Conservation (phyloP, 2,888 invertebrate species). For the Quadroppia sp. region DNA sequence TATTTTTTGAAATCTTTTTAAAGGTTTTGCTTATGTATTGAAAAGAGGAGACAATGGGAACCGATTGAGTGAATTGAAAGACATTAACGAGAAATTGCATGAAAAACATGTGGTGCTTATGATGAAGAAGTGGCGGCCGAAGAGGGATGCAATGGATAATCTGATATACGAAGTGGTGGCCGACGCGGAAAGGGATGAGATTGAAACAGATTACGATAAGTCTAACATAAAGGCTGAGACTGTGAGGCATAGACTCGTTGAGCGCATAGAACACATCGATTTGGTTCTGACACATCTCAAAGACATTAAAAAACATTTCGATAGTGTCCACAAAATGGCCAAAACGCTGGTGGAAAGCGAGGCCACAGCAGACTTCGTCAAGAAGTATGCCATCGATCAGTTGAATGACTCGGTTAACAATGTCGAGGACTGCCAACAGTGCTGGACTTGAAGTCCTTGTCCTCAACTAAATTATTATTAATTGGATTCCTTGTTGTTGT, state of each 20-base stretch:
- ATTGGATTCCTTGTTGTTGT: not conserved
- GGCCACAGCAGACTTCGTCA: constrained; percentile 27
- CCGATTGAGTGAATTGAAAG: not conserved
- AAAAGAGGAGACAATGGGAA: not conserved
- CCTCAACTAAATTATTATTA: not conserved
- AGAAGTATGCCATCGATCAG: constrained; percentile 34
- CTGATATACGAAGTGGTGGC: constrained; percentile 37
- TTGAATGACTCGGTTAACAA: constrained; percentile 37
- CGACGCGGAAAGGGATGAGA: constrained; percentile 29
- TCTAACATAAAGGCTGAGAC: constrained; percentile 2
- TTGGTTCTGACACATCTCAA: constrained; percentile 28
- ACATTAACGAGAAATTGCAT: constrained; percentile 5
- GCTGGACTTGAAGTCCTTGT: not conserved
- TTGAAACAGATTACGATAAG: constrained; percentile 25
- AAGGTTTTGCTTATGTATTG: constrained; percentile 4
- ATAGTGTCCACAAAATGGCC: constrained; percentile 37
- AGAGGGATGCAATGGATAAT: constrained; percentile 35
- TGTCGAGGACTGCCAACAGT: constrained; percentile 27
- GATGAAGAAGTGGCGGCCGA: not conserved
- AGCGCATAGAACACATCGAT: constrained; percentile 23
- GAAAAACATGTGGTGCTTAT: not conserved
- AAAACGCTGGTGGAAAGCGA: constrained; percentile 39
- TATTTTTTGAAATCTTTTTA: not conserved
- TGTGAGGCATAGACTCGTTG: constrained; percentile 20
- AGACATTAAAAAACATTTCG: constrained; percentile 32